Base-by-base conservation (phyloP, 1,140 invertebrate genomes). In the Calycopis cecrops region DNA sequence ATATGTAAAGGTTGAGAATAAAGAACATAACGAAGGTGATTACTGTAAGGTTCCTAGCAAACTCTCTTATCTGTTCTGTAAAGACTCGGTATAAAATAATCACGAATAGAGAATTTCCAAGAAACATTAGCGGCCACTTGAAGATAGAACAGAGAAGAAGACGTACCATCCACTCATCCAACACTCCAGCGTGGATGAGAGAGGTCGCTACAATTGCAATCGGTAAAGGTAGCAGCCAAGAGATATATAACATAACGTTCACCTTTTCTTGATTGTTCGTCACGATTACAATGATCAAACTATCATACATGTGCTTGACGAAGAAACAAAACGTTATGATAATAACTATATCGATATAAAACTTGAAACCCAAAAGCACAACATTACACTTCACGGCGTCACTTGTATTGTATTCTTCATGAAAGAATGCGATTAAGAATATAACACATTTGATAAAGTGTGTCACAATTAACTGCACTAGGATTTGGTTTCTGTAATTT, bases 401-500 rank as follows among this genome's bases (percentile, higher is more conserved):
- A 21, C 40, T 28, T 28, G 21, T 28, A 28, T 28, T 16, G n/a
- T 50, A 34, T 35, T 70, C 63, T 14, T 63, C 50, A 28, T 67
- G 60, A 34, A 71, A 56, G 65, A 72, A 85, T 17, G 71, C 59
- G 10, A 73, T 37, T 11, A 72, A 62, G 53, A 69, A 59, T 11
- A 79, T 53, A 9, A 78, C 35, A 55, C 79, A 72, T 67, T 81
- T 77, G 4, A 84, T 52, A 57, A 85, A 76, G 3, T 77, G 69
- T 4, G 73, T 74, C 1, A 79, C 48, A 57, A 73, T 78, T 18
- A 85, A 54, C 55, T 85, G 82, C 70, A 80, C 73, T 55, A 85
- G 57, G 77, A 85, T 80, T 67, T 84, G 80, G 60, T 85, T 85
- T 58, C 82, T 80, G 55, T 78, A 82, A 49, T 85, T 85, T 57